A percentile compares a stretch with the other conserved stretches of the same genome.
phyloP scores from a whole-genome alignment of 2,113 vertebrate genomes.

The Hypomesus transpacificus region DNA sequence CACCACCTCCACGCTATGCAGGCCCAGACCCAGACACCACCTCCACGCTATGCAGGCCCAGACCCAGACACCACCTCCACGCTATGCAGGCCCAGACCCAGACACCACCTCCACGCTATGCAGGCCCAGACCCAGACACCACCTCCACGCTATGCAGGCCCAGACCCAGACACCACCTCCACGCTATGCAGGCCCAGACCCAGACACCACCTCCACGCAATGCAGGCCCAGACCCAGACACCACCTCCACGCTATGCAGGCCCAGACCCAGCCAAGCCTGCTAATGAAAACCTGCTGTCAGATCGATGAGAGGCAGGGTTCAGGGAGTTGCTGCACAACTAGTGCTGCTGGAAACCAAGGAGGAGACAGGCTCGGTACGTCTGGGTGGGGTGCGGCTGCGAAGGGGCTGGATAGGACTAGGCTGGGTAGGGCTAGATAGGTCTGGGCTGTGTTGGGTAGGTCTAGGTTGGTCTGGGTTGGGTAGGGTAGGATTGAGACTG shows the following conservation, averaged over 20 bases:
- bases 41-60: no score
- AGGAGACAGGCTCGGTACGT: no score
- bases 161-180: not conserved
- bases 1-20: not conserved
- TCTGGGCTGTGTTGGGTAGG: no score
- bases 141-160: not conserved
- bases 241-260: not conserved
- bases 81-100: not conserved
- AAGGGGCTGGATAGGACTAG: no score
- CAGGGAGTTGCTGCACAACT: not conserved
- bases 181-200: constrained; percentile 2
- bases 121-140: not conserved
- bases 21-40: not conserved
- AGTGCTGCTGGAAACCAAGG: no score
- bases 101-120: no score
- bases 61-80: not conserved
- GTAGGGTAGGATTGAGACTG: no score
- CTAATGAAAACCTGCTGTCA: not conserved
- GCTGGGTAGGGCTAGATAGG: no score
- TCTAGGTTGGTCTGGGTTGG: no score
- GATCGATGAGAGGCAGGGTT: no score
- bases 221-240: not conserved
- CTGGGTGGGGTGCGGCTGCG: no score
- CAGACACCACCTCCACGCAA: not conserved
- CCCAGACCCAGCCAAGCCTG: not conserved